These are phyloP conservation scores for Plotosus lineatus DNA, from an alignment of 2,113 vertebrate genomes.

Conservation along the genomic window DNA sequence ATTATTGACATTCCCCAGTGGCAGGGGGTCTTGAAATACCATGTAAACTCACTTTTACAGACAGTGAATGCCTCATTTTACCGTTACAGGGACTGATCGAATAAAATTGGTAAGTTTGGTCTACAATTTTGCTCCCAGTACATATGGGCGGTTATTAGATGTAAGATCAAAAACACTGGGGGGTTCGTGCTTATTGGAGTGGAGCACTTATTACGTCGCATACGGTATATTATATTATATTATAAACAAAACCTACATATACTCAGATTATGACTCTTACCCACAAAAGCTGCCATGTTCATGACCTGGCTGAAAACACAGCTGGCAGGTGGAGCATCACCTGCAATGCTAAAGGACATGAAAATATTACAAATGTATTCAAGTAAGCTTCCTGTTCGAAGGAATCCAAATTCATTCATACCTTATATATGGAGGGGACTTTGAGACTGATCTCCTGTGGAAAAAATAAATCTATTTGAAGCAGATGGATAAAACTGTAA, in stretches of 20 bases:
- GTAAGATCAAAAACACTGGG: too few species aligned
- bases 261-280: slow-evolving; percentile 63
- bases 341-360: slow-evolving; percentile 81
- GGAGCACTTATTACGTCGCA: too few species aligned
- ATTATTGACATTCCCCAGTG: too few species aligned
- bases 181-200: too few species aligned
- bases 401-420: slow-evolving; percentile 58
- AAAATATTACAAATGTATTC: slow-evolving; percentile 1
- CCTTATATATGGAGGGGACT: slow-evolving; percentile 86
- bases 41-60: too few species aligned
- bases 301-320: slow-evolving; percentile 90
- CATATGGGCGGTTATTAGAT: too few species aligned
- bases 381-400: not conserved
- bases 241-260: not conserved
- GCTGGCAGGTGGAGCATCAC: slow-evolving; percentile 85
- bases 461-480: slow-evolving; percentile 48
- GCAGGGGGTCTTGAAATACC: too few species aligned
- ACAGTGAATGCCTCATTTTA: too few species aligned
- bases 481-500: slow-evolving; percentile 1
- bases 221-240: not conserved
- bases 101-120: too few species aligned
- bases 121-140: too few species aligned
- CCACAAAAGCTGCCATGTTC: slow-evolving; percentile 89
- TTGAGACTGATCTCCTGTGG: slow-evolving; percentile 67
- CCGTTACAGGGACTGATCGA: too few species aligned